Percentiles rank a stretch among this genome's conserved stretches.
These are phyloP conservation scores for Cuculus canorus DNA, from an alignment of 2,797 vertebrate genomes.

Conservation along the genomic window DNA sequence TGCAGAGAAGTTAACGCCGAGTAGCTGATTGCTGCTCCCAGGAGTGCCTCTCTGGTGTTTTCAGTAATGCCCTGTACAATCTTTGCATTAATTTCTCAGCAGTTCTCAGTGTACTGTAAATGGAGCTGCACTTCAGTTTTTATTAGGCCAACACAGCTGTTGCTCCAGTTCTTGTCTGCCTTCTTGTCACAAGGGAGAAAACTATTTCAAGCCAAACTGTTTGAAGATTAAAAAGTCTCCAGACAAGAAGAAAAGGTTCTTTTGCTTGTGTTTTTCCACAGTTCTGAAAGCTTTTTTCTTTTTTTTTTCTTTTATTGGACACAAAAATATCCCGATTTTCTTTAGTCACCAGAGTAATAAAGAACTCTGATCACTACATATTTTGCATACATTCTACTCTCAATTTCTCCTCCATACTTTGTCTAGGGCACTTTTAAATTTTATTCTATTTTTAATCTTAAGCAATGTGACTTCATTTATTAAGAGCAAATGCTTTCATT, in stretches of 20 bases:
- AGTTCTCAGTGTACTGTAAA: not conserved
- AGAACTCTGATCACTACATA: not conserved
- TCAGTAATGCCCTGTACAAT: not conserved
- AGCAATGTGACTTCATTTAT: not conserved
- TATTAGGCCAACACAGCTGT: not conserved
- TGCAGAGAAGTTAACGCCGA: not conserved
- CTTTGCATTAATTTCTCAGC: not conserved
- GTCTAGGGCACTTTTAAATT: not conserved
- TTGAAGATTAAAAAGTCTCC: not conserved
- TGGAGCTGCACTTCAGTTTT: not conserved
- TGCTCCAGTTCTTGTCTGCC: not conserved
- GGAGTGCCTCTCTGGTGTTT: not conserved
- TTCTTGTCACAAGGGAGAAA: not conserved
- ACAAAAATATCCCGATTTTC: not conserved
- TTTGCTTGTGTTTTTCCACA: not conserved
- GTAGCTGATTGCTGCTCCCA: not conserved
- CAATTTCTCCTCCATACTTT: not conserved
- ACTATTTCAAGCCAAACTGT: not conserved
- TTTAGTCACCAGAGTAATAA: not conserved
- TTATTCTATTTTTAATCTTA: not conserved
- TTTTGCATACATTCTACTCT: not conserved
- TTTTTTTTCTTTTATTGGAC: not conserved
- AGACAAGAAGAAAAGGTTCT: not conserved
- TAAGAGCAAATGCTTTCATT: not conserved
- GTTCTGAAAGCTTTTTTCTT: not conserved